Evolutionary conservation across 2,113 vertebrate genomes (phyloP), one percentile per base, ranked within the genome.

Genomic region (Mirza zaza): DNA sequence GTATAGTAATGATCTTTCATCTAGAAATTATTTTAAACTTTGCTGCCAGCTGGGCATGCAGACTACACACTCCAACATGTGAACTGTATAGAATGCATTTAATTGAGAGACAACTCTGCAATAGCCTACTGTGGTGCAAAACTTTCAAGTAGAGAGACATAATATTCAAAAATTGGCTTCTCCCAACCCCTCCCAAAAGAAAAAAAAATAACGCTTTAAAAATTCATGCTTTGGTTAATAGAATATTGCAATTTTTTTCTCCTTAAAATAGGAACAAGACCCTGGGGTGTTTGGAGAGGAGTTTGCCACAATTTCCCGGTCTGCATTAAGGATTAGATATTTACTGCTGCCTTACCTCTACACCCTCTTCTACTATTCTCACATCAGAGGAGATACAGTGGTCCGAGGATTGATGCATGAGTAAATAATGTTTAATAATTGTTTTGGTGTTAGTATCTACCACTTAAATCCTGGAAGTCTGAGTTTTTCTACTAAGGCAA

Each of bases 291-390:
- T 98, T 12, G 99, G 99, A 36, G 25, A 94, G 2, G 65, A 97
- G 59, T 98, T 99, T 96, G 98, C 99, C 90, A 27, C 96, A 12
- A 98, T 98, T 84, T 98, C 99, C 42, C 98, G 95, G 55, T 98
- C 98, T 55, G 98, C 99, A 1, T 98, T 99, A 95, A 99, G 2
- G 91, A 99, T 99, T 97, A 99, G 99, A 87, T 99, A 99, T 98
- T 99, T 98, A 0, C 98, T 99, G 63, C 98, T 99, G 97, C 99
- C 99, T 0, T 99, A 99, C 97, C 98, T 99, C 6, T 99, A 99
- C 97, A 99, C 99, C 0, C 98, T 99, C 63, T 99, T 99, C 98
- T 99, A 98, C 48, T 98, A 98, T 91, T 98, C 99, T 61, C 99
- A 99, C 34, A 97, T 98, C 42, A 93, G 90, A 0, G 99, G 99